A percentile compares a stretch with the other conserved stretches of the same genome.
Conservation (phyloP, 2,797 vertebrate species). For the Sciurus carolinensis region DNA sequence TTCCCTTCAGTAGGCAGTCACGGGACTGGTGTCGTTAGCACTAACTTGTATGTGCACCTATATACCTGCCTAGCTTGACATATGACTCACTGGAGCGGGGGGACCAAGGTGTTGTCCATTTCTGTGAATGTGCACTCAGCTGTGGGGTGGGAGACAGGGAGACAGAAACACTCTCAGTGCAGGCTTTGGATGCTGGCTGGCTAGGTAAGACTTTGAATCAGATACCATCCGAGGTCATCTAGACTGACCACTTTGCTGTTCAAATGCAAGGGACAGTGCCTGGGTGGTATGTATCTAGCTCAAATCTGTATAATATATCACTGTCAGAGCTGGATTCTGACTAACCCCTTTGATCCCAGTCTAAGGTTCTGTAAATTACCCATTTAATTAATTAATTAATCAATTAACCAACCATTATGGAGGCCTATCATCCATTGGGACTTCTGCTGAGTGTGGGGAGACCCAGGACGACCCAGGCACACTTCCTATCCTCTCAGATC, state of each 20-base stretch:
- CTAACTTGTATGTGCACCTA: neutral
- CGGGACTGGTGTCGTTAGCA: neutral
- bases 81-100: constrained; percentile 64
- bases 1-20: neutral
- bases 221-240: neutral
- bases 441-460: neutral
- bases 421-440: neutral
- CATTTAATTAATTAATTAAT: constrained; percentile 17
- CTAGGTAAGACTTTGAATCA: constrained; percentile 39
- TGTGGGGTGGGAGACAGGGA: neutral
- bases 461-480: neutral
- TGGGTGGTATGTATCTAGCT: neutral
- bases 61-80: constrained; percentile 38
- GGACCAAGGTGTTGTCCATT: constrained; percentile 54
- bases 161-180: neutral
- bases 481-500: neutral
- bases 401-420: neutral
- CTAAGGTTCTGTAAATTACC: constrained; percentile 48
- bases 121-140: constrained; percentile 29
- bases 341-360: constrained; percentile 7
- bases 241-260: neutral
- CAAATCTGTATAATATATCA: neutral
- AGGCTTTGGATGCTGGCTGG: constrained; percentile 49
- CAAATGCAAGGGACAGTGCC: neutral
- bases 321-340: constrained; percentile 24